Conservation (phyloP, 2,797 vertebrate genomes). For the Dendrocincla tyrannina region DNA sequence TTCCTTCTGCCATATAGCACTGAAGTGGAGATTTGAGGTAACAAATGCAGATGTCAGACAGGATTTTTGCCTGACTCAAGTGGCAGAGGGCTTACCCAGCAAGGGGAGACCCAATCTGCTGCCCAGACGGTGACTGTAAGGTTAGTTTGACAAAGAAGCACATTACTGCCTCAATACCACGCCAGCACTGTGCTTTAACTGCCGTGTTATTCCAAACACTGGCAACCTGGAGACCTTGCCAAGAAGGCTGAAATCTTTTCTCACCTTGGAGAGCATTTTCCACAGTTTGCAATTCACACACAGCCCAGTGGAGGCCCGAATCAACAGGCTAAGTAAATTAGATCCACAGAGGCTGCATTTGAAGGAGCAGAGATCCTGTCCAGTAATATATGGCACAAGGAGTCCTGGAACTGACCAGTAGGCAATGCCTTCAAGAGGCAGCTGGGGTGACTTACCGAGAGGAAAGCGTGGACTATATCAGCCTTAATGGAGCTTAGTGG, state of each 20-base stretch:
- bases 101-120: not conserved
- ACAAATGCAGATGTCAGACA: not conserved
- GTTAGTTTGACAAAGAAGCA: not conserved
- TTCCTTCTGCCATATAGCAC: not conserved
- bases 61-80: not conserved
- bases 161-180: not conserved
- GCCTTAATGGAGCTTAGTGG: slow-evolving; percentile 99
- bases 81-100: not conserved
- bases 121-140: not conserved
- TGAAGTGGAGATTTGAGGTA: not conserved
- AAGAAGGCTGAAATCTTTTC: not conserved
- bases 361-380: not conserved
- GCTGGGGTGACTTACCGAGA: slow-evolving; percentile 85
- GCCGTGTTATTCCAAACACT: not conserved
- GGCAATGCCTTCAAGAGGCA: not conserved
- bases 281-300: not conserved
- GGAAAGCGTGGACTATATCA: slow-evolving; percentile 97
- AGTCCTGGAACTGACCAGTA: not conserved
- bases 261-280: not conserved
- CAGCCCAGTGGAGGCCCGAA: not conserved
- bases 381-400: not conserved
- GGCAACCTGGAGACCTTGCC: not conserved
- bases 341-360: not conserved
- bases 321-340: not conserved
- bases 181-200: not conserved